Base-by-base conservation (phyloP, 2,113 vertebrate species). In the Vanacampus margaritifer region DNA sequence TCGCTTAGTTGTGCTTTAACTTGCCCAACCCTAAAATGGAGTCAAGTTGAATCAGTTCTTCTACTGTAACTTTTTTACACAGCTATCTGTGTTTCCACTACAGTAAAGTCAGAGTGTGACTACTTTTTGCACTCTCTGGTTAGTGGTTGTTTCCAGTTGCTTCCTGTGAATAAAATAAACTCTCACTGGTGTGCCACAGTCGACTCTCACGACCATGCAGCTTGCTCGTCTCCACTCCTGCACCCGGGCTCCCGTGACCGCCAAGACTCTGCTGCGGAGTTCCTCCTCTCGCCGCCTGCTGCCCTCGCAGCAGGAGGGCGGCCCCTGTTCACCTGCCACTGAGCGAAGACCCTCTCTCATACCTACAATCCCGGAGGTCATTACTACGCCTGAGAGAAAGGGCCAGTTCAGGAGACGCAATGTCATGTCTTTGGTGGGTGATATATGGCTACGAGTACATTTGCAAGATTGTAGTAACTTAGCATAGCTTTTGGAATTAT, bases 401-500 rank as follows among this genome's bases (percentile, higher is more conserved):
- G 64, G 89, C 48, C 84, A 73, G 69, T 93, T 95, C 74, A 91
- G 92, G 85, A 92, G 89, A 72, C 93, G 91, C 59, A 90, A 91
- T 16, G 92, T 92, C 7, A 79, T 93, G 88, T 95, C 95, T 45
- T 68, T 93, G 93, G 95, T 95, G 67, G 12, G 69, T 48, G n/a
- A 37, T 10, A 7, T 9, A 13, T 59, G 57, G 56, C 28, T 32
- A 32, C 23, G 3, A 43, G 13, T 13, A 43, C 3, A 43, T 43
- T 45, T 45, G 17, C 45, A 7, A 19, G 45, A 16, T 46, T 1
- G 6, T 21, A 46, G 16, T 16, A 6, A 46, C 45, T 17, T 17
- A 46, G 43, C 14, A 39, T 39, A 39, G 7, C 43, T 45, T 45
- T 21, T 46, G 45, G 17, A 8, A 46, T 46, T 17, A 21, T 46